A percentile compares a stretch with the other conserved stretches of the same genome.
phyloP scores from a whole-genome alignment of 2,888 invertebrate genomes.

The Temnothorax ravouxi region DNA sequence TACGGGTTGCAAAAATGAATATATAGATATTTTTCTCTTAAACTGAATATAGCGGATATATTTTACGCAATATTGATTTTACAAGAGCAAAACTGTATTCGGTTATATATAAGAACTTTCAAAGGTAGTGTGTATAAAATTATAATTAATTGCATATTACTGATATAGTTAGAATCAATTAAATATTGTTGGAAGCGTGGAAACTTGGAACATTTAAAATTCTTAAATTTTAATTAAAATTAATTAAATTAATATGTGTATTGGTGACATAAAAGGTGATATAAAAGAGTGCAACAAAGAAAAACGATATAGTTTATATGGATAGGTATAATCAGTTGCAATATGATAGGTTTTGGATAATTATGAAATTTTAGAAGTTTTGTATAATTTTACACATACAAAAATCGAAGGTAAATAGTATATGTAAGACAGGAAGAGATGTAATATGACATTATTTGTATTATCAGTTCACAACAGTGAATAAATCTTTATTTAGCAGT shows the following conservation, averaged over 20 bases:
- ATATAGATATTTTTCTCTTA: background rate
- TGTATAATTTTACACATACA: background rate
- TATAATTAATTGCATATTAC: background rate
- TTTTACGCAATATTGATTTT: constrained; percentile 20
- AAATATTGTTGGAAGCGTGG: background rate
- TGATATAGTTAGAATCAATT: background rate
- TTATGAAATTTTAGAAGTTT: background rate
- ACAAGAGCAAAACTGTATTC: background rate
- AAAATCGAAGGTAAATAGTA: background rate
- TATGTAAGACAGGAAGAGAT: background rate
- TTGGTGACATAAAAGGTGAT: background rate
- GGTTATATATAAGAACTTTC: background rate
- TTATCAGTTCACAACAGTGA: background rate
- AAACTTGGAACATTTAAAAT: background rate
- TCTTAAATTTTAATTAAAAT: background rate
- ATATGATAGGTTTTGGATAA: background rate
- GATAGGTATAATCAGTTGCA: background rate
- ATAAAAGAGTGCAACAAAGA: background rate
- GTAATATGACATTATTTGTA: background rate
- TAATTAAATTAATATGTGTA: background rate
- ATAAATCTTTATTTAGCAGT: constrained; percentile 18
- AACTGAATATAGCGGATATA: background rate
- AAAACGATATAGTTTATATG: background rate
- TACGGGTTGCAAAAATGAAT: background rate
- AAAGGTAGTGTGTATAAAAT: background rate